Base-by-base conservation (phyloP, 1,140 invertebrate genomes). In the Zaprionus africanus region DNA sequence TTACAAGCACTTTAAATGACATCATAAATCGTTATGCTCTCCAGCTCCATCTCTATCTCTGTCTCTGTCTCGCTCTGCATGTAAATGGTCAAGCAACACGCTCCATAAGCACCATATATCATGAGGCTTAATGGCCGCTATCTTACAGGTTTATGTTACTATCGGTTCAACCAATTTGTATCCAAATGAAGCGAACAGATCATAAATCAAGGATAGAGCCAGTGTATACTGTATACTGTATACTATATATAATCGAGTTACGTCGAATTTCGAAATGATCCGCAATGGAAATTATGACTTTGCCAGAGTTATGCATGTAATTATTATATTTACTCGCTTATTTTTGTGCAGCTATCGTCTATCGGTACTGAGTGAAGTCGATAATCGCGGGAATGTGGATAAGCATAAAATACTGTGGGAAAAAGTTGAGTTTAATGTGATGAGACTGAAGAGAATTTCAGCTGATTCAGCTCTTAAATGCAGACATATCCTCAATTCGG, bases 1-100 rank as follows among this genome's bases (percentile, higher is more conserved):
- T 75, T 76, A 75, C 69, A 58, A 43, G 38, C 54, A 4, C 51
- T 54, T 41, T 61, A 62, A 69, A 63, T 75, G 65, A 75, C 57
- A 75, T 24, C 60, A 62, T 61, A 57, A 69, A 69, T 51, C 43
- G 41, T 28, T 59, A 36, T 68, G 4, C 22, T 9, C 46, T 19
- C 46, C 46, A 22, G 12, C 46, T 49, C 46, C 19, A 22, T 51
- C 19, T 24, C 46, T 0, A 34, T 11, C 46, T 12, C 17, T 51
- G 9, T n/a, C n/a, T 24, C 46, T 51, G 9, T 24, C 46, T 13
- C n/a, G 46, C 17, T 51, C 46, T 49, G 46, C 46, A 49, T 66
- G 64, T 43, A 66, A 66, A 49, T 58, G 28, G 38, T 24, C 19
- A 17, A 38, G 57, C 43, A 24, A 66, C 54, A 49, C 56, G 62